Percentiles rank a stretch among this genome's conserved stretches.
phyloP scores from a whole-genome alignment of 2,888 invertebrate genomes.

The Parascotia fuliginaria region DNA sequence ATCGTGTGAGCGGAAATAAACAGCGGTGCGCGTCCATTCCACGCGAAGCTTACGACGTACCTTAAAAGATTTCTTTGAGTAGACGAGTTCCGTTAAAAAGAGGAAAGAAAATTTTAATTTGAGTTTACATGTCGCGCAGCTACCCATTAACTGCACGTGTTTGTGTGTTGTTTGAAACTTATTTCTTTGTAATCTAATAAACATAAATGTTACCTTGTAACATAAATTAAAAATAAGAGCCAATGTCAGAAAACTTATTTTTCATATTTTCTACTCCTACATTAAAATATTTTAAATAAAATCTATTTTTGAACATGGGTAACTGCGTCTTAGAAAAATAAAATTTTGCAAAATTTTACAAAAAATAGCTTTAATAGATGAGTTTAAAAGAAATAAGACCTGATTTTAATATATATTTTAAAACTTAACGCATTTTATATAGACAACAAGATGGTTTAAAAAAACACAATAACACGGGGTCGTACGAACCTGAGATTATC shows the following conservation, averaged over 20 bases:
- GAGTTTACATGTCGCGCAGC: slow-evolving; percentile 27
- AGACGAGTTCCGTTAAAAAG: slow-evolving; percentile 80
- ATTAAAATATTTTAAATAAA: neutral
- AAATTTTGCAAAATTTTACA: slow-evolving; percentile 18
- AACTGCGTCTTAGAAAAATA: slow-evolving; percentile 26
- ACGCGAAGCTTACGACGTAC: slow-evolving; percentile 80
- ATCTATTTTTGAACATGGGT: slow-evolving; percentile 21
- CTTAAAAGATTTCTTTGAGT: slow-evolving; percentile 82
- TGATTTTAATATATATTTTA: slow-evolving; percentile 3
- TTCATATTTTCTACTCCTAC: neutral
- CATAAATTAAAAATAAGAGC: too few relatives aligned
- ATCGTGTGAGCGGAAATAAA: slow-evolving; percentile 64
- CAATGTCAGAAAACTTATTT: too few relatives aligned
- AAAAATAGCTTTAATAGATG: slow-evolving; percentile 11
- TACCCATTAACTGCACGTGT: slow-evolving; percentile 26
- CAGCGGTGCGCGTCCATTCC: slow-evolving; percentile 63
- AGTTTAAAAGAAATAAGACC: slow-evolving; percentile 8
- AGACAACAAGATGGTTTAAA: slow-evolving; percentile 28
- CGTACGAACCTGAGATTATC: slow-evolving; percentile 16
- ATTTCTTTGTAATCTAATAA: neutral
- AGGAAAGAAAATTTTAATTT: slow-evolving; percentile 73
- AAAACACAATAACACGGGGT: slow-evolving; percentile 4
- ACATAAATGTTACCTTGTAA: neutral
- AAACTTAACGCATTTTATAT: slow-evolving; percentile 18
- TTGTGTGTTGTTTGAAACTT: neutral